Percentiles rank a stretch among this genome's conserved stretches.
phyloP scores from a whole-genome alignment of 2,113 vertebrate genomes.

The Sciurus niger region DNA sequence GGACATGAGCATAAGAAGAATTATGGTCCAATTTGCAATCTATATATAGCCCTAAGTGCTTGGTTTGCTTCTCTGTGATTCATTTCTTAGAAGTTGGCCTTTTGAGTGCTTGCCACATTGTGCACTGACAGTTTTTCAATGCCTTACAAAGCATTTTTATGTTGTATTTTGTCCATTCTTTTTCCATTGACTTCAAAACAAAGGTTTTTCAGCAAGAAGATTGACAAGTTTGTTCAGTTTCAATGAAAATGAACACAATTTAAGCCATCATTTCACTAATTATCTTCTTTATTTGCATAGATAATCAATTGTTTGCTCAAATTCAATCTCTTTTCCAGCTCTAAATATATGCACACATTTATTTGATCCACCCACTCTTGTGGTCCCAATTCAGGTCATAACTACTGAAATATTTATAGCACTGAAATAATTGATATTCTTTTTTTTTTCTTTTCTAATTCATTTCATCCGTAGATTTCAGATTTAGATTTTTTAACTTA shows the following conservation, averaged over 20 bases:
- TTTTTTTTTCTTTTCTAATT: neutral
- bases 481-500: neutral
- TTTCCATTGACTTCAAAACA: neutral
- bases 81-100: neutral
- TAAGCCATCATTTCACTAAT: neutral
- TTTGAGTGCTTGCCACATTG: neutral
- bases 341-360: neutral
- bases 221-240: neutral
- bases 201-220: neutral
- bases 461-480: neutral
- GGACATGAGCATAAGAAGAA: neutral
- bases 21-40: neutral
- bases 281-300: neutral
- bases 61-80: neutral
- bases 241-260: neutral
- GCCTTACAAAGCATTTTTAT: neutral
- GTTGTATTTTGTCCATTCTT: neutral
- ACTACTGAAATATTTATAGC: neutral
- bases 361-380: neutral
- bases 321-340: neutral
- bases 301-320: neutral
- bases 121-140: neutral
- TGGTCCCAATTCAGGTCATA: neutral
- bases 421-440: neutral
- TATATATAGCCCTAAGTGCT: neutral